Base-by-base conservation (phyloP, 92 coral and sea anemone genomes). In the Scolanthus callimorphus region DNA sequence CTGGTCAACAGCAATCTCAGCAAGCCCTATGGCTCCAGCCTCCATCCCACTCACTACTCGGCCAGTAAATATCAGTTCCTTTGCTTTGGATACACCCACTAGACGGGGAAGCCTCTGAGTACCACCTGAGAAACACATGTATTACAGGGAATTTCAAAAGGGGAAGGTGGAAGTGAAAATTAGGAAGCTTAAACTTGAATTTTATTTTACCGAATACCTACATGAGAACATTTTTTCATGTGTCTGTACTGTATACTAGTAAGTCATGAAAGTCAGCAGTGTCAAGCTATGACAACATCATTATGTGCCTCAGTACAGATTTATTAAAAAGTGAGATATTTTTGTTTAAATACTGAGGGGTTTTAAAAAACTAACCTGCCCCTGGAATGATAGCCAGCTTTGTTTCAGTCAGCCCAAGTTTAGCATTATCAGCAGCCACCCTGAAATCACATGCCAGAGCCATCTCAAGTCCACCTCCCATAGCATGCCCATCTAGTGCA, bases 401-500 rank as follows among this genome's bases (percentile, higher is more conserved):
- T 1, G 98, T 92, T 51, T 92, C 98, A 6, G 89, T 83, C 53
- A 92, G 70, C 13, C 98, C 98, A 27, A 92, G 55, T 54, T 83
- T 92, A 1, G 96, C 85, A 61, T 78, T 89, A 39, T 63, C 67
- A 13, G 87, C 86, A 1, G 96, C 94, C 51, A 89, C 69, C 59
- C 98, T 84, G 49, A 92, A 81, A 69, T 92, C 98, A 67, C 98
- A 92, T n/a, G 98, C 90, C 60, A 92, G 65, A 2, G 98, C 98
- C 50, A 89, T 39, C 47, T 92, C 98, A 47, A 92, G 72, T 20
- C 98, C 98, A n/a, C 98, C 98, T 15, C 98, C 98, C 58, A 92
- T 58, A 25, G 98, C 94, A 28, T 80, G 89, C 11, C 98, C 98
- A 67, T 89, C 98, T 23, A 92, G 63, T 6, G 96, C 98, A 20